Percentiles rank a stretch among this genome's conserved stretches.
Evolutionary conservation across 2,797 vertebrate genomes (phyloP).

Genomic region (Gymnothorax reevesii): DNA sequence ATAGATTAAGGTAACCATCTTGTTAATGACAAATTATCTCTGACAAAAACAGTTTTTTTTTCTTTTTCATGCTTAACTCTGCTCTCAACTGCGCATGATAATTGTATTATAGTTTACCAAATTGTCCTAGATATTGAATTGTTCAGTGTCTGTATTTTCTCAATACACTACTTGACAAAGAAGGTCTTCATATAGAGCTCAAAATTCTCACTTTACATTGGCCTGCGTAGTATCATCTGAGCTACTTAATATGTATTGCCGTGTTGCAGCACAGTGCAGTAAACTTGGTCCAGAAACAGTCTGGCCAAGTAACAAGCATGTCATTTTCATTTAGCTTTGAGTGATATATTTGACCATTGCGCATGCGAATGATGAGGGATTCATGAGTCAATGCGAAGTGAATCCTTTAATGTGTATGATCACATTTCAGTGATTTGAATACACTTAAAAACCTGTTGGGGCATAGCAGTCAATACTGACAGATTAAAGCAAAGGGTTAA

Average conservation of each 20-base stretch:
- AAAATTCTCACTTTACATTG: not conserved
- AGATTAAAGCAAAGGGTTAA: not conserved
- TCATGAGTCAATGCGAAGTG: not conserved
- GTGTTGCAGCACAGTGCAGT: not conserved
- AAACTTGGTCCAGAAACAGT: not conserved
- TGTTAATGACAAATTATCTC: not conserved
- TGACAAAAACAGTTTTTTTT: not conserved
- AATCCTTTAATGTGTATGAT: not conserved
- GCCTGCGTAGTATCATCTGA: not conserved
- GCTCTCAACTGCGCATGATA: not conserved
- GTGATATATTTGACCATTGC: not conserved
- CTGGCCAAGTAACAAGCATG: not conserved
- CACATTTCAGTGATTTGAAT: not conserved
- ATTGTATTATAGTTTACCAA: not conserved
- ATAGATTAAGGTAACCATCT: not conserved
- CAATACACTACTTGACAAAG: not conserved
- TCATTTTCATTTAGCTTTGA: not conserved
- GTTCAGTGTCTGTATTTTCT: not conserved
- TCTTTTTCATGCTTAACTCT: not conserved
- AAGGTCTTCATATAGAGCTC: not conserved
- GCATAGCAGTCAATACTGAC: no score
- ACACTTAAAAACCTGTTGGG: no score
- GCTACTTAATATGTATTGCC: conserved; percentile 4
- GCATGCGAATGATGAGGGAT: not conserved
- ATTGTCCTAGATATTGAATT: not conserved